Evolutionary conservation across 2,797 vertebrate species (phyloP).

Genomic region (Pteropus rufus): DNA sequence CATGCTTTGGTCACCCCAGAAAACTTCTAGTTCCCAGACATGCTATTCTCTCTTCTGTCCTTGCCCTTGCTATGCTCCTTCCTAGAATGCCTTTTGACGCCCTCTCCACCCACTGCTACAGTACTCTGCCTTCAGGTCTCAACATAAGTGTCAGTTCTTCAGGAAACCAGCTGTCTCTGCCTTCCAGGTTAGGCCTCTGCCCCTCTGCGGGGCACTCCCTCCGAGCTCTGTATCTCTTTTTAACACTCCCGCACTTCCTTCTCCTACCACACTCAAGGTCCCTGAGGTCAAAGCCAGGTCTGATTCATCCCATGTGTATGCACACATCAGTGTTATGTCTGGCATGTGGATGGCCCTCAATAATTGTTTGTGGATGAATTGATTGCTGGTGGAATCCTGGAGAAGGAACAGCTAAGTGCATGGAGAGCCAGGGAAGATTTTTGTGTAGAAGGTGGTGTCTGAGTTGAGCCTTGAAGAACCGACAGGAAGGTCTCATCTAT

Average conservation of each 20-base stretch:
- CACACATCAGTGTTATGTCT: not conserved
- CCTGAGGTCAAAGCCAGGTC: not conserved
- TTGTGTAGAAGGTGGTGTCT: not conserved
- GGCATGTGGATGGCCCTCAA: accelerated
- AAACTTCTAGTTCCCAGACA: not conserved
- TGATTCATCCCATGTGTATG: not conserved
- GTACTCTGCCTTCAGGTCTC: not conserved
- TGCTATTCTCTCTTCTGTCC: not conserved
- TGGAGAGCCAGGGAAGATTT: not conserved
- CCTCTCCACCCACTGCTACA: not conserved
- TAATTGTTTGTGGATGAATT: not conserved
- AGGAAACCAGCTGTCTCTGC: not conserved
- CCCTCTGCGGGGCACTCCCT: not conserved
- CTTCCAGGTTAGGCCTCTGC: not conserved
- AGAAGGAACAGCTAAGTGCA: not conserved
- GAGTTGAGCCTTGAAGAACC: not conserved
- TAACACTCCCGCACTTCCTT: not conserved
- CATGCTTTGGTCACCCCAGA: not conserved
- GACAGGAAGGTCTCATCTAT: not conserved
- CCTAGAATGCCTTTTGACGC: not conserved
- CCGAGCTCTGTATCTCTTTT: not conserved
- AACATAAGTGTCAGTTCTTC: not conserved
- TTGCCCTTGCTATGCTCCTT: not conserved
- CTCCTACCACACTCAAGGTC: too few species aligned
- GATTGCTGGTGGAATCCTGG: not conserved